phyloP scores from a whole-genome alignment of 2,797 vertebrate species.

The Xerus rutilus region DNA sequence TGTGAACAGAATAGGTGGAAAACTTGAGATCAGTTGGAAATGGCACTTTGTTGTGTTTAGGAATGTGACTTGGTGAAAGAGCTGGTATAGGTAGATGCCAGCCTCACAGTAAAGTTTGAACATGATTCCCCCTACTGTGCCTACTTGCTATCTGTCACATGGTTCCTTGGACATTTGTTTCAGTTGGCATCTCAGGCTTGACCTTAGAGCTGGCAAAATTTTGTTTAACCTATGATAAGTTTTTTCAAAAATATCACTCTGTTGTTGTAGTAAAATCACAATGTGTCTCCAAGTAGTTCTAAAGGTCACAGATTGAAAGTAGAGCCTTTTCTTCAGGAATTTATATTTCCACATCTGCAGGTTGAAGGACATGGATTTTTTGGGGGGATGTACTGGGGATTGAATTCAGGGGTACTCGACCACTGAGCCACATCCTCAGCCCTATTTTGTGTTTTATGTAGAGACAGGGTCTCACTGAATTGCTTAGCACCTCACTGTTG shows the following conservation, averaged over 20 bases:
- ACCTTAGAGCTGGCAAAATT: slow-evolving; percentile 40
- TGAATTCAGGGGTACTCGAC: too few species aligned
- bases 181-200: slow-evolving; percentile 16
- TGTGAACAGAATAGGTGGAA: not conserved
- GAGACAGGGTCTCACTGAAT: too few species aligned
- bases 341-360: not conserved
- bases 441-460: too few species aligned
- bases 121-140: not conserved
- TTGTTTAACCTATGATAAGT: not conserved
- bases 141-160: not conserved
- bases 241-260: not conserved
- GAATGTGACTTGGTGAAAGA: not conserved
- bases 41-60: not conserved
- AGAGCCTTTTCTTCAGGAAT: not conserved
- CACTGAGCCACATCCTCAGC: too few species aligned
- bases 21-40: not conserved
- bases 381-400: too few species aligned
- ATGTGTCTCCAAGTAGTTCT: not conserved
- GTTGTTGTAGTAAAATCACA: not conserved
- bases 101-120: not conserved
- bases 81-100: not conserved
- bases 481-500: too few species aligned
- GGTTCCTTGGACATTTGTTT: not conserved
- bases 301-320: not conserved
- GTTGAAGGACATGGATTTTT: slow-evolving; percentile 9